Evolutionary conservation across 2,797 vertebrate genomes (phyloP), one percentile per base, ranked within the genome.

Genomic region (Telmatherina bonti): DNA sequence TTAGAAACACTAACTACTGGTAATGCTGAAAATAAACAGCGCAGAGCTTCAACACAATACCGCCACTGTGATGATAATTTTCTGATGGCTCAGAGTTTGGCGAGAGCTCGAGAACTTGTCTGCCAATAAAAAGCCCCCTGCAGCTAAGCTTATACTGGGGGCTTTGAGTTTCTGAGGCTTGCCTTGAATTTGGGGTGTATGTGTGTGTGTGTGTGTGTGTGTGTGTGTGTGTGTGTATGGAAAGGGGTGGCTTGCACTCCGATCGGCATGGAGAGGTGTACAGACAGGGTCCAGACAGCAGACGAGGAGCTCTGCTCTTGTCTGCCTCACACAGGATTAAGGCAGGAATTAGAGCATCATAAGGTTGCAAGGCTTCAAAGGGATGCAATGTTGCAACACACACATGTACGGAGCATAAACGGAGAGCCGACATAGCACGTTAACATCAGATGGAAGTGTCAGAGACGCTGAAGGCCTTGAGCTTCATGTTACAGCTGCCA

Each of bases 381-480:
- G 63, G 51, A 78, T 69, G 68, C 52, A 1, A 72, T 73, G 73
- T 84, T 75, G 83, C 84, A 61, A 91, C 79, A 62, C 78, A 84
- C 85, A 89, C 75, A 88, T 62, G 75, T 72, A 86, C 79, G 62
- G 78, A 57, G 73, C 68, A 73, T 72, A 81, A 76, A 76, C 36
- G 18, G 30, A 54, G 74, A 82, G 81, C 80, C 92, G 90, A 93
- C 90, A 89, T 82, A 92, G 93, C 87, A 92, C 81, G 90, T 91
- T 88, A 91, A 88, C 70, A 87, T 83, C 81, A 82, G 82, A 74
- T 74, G 76, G 76, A 87, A 58, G 82, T 81, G 82, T 84, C 80
- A 87, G 79, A 84, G 81, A 75, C 62, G 38, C 52, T 47, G 35
- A 80, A 87, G 86, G 81, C 86, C 75, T 74, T 63, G 72, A 89